Percentiles rank a stretch among this genome's conserved stretches.
These are phyloP conservation scores for Neomonachus schauinslandi DNA, from an alignment of 2,113 vertebrate species.

Conservation along the genomic window DNA sequence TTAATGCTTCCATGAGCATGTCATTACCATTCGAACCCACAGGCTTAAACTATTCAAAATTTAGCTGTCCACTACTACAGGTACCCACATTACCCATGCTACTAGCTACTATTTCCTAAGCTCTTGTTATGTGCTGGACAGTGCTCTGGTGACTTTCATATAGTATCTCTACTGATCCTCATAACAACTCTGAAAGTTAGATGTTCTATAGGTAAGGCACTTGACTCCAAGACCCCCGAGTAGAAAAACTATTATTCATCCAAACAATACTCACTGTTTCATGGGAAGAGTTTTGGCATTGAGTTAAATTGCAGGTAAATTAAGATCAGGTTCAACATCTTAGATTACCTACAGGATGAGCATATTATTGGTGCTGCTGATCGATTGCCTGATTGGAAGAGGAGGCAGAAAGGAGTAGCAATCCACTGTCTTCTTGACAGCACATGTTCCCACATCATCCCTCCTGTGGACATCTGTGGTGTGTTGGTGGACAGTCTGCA, in stretches of 20 bases:
- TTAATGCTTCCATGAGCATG: not conserved
- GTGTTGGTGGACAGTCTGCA: not conserved
- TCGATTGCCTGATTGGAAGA: not conserved
- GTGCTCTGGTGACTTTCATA: not conserved
- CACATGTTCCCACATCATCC: not conserved
- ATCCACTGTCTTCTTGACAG: not conserved
- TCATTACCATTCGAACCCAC: not conserved
- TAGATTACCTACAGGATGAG: not conserved
- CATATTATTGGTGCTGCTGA: not conserved
- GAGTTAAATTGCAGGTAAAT: not conserved
- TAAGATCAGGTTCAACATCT: not conserved
- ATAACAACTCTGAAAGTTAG: not conserved
- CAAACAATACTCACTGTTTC: not conserved
- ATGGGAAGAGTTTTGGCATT: not conserved
- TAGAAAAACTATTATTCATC: not conserved
- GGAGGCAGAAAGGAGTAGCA: not conserved
- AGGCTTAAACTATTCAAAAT: conserved; percentile 5
- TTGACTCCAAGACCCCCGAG: not conserved
- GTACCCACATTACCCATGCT: not conserved
- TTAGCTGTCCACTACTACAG: not conserved
- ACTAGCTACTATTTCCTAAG: not conserved
- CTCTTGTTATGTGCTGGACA: not conserved
- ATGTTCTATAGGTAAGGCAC: not conserved
- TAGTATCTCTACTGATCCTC: not conserved
- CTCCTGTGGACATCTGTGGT: not conserved